Conservation (phyloP, 2,113 vertebrate species). For the Callionymus lyra region DNA sequence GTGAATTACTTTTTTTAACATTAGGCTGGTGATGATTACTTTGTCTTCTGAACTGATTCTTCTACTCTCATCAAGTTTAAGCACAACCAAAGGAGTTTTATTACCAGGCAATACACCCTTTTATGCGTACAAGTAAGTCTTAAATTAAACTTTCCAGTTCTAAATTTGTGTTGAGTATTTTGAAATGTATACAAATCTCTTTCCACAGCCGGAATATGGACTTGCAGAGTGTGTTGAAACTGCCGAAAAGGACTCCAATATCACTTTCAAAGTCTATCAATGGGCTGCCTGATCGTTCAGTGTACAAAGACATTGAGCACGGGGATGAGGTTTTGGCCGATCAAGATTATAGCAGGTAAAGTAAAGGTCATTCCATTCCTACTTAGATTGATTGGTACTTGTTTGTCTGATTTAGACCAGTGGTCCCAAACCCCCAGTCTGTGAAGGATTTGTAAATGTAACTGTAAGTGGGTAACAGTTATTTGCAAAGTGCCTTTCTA, state of each 20-base stretch:
- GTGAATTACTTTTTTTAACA: conserved; percentile 41
- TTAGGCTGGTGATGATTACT: conserved; percentile 6
- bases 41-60: background rate
- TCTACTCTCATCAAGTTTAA: conserved; percentile 66
- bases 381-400: no score
- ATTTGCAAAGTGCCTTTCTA: no score
- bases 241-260: conserved; percentile 77
- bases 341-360: conserved; percentile 69
- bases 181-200: background rate
- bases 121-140: conserved; percentile 80
- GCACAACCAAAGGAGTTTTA: conserved; percentile 94
- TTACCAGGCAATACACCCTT: conserved; percentile 83
- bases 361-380: background rate
- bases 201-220: conserved; percentile 75
- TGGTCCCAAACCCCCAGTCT: no score
- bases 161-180: conserved; percentile 5
- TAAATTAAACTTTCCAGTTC: conserved; percentile 13
- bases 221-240: conserved; percentile 77
- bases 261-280: conserved; percentile 80
- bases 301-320: conserved; percentile 68
- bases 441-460: no score
- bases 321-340: conserved; percentile 66
- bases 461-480: no score
- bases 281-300: conserved; percentile 80
- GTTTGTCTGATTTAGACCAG: no score